phyloP scores from a whole-genome alignment of 2,888 invertebrate genomes.

The Caenorhabditis sp. region DNA sequence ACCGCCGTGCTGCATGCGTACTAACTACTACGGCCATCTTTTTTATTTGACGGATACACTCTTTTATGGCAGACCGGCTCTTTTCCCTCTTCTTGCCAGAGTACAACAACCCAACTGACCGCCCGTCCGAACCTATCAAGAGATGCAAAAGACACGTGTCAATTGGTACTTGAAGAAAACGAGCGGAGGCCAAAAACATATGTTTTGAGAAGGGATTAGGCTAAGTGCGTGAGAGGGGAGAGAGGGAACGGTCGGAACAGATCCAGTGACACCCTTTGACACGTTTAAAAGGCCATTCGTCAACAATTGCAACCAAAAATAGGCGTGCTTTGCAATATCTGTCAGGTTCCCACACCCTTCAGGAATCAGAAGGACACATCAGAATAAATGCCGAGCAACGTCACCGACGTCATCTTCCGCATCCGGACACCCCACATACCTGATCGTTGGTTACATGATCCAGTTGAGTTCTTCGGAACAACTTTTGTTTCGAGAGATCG shows the following conservation, averaged over 20 bases:
- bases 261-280: slow-evolving; percentile 42
- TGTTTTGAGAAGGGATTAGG: slow-evolving; percentile 59
- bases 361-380: not conserved
- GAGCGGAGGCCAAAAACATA: slow-evolving; percentile 29
- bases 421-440: slow-evolving; percentile 59
- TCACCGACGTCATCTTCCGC: not conserved
- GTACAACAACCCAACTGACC: slow-evolving; percentile 32
- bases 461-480: slow-evolving; percentile 72
- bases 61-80: slow-evolving; percentile 44
- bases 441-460: slow-evolving; percentile 70
- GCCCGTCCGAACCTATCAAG: slow-evolving; percentile 15
- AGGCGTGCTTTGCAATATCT: too few species aligned
- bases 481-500: slow-evolving; percentile 68
- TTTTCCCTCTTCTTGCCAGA: not conserved
- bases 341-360: slow-evolving; percentile 34
- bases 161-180: slow-evolving; percentile 47
- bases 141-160: slow-evolving; percentile 43
- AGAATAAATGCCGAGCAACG: not conserved
- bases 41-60: slow-evolving; percentile 51
- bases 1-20: slow-evolving; percentile 20
- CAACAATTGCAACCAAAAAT: too few species aligned
- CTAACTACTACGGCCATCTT: slow-evolving; percentile 18
- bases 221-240: slow-evolving; percentile 10
- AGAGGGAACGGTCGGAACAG: slow-evolving; percentile 15
- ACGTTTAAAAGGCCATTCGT: slow-evolving; percentile 25